A percentile compares a stretch with the other conserved stretches of the same genome.
phyloP scores from a whole-genome alignment of 2,113 vertebrate species.

The Propithecus coquereli region DNA sequence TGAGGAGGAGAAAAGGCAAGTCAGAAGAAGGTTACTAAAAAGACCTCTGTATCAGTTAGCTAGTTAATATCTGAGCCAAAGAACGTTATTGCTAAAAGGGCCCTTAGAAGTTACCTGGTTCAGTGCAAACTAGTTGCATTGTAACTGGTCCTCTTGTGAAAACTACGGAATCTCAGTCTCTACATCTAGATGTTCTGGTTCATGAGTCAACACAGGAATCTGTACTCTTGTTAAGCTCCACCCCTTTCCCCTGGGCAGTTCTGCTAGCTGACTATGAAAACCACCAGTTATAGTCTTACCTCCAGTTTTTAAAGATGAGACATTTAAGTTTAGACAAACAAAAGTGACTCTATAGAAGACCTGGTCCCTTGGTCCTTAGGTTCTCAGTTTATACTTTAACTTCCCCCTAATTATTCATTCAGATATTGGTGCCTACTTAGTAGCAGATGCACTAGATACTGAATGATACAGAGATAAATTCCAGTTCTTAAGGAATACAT shows the following conservation, averaged over 20 bases:
- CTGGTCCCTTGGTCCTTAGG: background rate
- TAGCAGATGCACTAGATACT: background rate
- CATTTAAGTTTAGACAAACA: background rate
- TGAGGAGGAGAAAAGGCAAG: constrained; percentile 3
- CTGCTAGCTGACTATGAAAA: background rate
- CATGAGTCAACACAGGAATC: background rate
- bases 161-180: background rate
- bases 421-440: background rate
- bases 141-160: background rate
- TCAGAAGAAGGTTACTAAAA: background rate
- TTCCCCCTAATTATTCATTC: background rate
- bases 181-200: background rate
- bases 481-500: background rate
- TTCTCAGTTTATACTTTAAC: background rate
- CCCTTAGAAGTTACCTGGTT: background rate
- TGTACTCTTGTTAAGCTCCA: background rate
- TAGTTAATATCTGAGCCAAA: background rate
- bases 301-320: background rate
- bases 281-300: background rate
- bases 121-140: background rate
- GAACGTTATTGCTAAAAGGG: background rate
- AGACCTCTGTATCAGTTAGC: background rate
- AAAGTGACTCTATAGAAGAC: background rate
- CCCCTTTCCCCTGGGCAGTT: background rate
- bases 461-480: background rate